A percentile compares a stretch with the other conserved stretches of the same genome.
These are phyloP conservation scores for Julus scanicus DNA, from an alignment of 2,888 invertebrate species.

Conservation along the genomic window DNA sequence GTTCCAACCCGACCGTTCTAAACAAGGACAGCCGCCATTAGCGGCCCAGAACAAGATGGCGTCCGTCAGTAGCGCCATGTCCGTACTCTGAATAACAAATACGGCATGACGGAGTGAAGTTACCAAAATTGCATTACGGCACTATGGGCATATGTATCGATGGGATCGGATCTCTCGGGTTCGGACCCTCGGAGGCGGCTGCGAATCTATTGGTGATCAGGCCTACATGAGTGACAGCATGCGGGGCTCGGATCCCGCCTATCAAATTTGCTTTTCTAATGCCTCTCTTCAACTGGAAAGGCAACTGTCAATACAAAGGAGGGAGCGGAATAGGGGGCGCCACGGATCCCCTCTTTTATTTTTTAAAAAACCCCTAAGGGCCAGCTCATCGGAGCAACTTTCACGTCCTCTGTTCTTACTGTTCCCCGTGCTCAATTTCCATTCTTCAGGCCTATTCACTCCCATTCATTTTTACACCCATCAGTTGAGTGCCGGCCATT, in stretches of 20 bases:
- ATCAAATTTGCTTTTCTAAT: constrained; percentile 54
- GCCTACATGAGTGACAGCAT: constrained; percentile 29
- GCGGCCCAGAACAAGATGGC: no score
- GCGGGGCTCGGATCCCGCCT: constrained; percentile 38
- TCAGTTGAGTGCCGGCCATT: constrained; percentile 52
- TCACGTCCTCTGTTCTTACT: constrained; percentile 45
- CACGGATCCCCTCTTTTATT: constrained; percentile 34
- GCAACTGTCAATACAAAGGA: constrained; percentile 57
- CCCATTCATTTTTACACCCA: constrained; percentile 53
- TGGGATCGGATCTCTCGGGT: constrained; percentile 13
- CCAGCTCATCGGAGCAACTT: constrained; percentile 51
- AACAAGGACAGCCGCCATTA: no score
- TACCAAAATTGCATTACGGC: neutral
- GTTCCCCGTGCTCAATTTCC: constrained; percentile 44
- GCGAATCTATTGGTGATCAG: neutral
- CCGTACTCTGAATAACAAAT: constrained; percentile 14
- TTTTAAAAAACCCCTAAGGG: constrained; percentile 21
- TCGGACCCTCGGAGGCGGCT: neutral
- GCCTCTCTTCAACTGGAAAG: constrained; percentile 54
- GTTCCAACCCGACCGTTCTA: neutral
- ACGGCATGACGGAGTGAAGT: neutral
- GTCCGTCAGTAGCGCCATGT: neutral
- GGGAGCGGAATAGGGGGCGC: constrained; percentile 36
- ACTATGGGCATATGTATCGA: neutral
- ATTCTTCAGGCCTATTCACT: constrained; percentile 47